These are phyloP conservation scores for Frankliniella fusca DNA, from an alignment of 2,888 invertebrate genomes.

Conservation along the genomic window DNA sequence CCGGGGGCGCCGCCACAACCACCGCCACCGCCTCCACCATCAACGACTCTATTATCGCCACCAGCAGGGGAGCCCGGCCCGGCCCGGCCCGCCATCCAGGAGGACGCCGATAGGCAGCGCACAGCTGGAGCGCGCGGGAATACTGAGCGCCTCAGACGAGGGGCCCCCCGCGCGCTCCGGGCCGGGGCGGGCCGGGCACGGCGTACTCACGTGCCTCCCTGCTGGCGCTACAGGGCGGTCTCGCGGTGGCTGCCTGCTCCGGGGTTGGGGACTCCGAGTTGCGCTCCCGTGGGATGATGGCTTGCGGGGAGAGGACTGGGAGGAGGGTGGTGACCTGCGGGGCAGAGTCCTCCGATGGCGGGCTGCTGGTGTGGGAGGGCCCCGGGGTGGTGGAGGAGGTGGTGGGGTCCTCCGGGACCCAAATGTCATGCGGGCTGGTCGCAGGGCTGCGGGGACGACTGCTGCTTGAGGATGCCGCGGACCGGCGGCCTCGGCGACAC, in stretches of 20 bases:
- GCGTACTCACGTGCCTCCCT: no score
- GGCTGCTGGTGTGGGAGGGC: background rate
- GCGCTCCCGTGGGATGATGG: no score
- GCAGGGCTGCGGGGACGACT: constrained; percentile 4
- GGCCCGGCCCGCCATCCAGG: background rate
- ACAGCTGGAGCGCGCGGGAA: no score
- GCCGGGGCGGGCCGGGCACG: background rate
- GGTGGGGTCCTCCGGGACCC: background rate
- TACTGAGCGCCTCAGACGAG: no score
- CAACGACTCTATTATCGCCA: no score
- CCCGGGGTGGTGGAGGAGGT: background rate
- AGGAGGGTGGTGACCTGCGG: no score
- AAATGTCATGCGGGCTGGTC: constrained; percentile 18
- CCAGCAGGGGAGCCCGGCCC: no score
- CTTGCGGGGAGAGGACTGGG: no score
- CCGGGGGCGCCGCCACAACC: no score
- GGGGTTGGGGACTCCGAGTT: background rate
- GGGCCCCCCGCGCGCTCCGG: background rate
- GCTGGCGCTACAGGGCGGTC: background rate
- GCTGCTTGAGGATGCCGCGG: constrained; percentile 17
- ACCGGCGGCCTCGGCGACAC: constrained; percentile 2
- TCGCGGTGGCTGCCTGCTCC: background rate
- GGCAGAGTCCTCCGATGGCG: no score
- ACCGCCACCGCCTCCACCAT: no score
- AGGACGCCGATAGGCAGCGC: background rate